These are phyloP conservation scores for Sciurus niger DNA, from an alignment of 2,113 vertebrate species.

Conservation along the genomic window DNA sequence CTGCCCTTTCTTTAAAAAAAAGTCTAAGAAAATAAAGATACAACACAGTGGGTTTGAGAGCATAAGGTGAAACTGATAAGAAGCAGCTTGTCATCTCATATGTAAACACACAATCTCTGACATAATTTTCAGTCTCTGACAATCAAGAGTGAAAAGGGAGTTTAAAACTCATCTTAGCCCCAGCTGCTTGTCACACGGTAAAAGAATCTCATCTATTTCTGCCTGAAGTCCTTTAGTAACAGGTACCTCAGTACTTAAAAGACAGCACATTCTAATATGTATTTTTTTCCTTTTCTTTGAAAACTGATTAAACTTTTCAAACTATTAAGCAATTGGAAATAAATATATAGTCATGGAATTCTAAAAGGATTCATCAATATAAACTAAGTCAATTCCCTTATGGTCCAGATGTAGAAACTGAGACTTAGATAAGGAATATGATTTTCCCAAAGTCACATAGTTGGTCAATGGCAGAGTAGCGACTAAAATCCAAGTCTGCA, in stretches of 20 bases:
- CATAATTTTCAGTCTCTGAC: conserved; percentile 26
- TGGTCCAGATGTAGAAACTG: not conserved
- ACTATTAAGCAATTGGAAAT: conserved; percentile 1
- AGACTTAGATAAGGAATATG: not conserved
- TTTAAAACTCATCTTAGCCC: conserved; percentile 37
- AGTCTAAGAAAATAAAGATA: not conserved
- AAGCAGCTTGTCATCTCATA: not conserved
- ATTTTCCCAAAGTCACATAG: conserved; percentile 3
- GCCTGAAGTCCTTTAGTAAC: conserved; percentile 33
- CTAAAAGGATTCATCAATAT: conserved; percentile 37
- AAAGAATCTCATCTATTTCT: not conserved
- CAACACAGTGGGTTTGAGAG: not conserved
- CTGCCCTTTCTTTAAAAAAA: not conserved
- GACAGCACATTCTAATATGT: not conserved
- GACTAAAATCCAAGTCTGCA: not conserved
- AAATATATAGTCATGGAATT: not conserved
- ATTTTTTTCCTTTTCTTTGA: conserved; percentile 18
- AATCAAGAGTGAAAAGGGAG: conserved; percentile 4
- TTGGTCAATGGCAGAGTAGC: not conserved
- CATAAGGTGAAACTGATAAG: not conserved
- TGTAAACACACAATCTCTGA: conserved; percentile 23
- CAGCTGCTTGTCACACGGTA: not conserved
- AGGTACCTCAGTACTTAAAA: conserved; percentile 18
- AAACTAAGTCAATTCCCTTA: not conserved
- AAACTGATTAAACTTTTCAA: conserved; percentile 45